These are phyloP conservation scores for Oncorhynchus tshawytscha DNA, from an alignment of 2,113 vertebrate species.

Conservation along the genomic window DNA sequence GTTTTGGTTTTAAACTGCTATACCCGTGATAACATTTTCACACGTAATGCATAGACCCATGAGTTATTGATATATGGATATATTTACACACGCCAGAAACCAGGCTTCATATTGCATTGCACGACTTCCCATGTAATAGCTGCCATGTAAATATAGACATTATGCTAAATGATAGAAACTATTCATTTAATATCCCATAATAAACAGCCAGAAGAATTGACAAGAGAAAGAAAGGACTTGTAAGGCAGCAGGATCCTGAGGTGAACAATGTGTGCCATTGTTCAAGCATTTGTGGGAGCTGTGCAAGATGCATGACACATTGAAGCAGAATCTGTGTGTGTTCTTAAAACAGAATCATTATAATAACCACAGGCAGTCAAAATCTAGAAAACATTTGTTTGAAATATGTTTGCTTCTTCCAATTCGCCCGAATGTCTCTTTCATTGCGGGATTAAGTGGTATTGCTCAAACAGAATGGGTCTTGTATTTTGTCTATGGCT, in stretches of 20 bases:
- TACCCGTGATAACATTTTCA: too few relatives aligned
- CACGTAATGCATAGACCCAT: too few relatives aligned
- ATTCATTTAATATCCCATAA: neutral
- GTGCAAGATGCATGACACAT: neutral
- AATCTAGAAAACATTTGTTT: neutral
- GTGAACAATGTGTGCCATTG: slow-evolving; percentile 2
- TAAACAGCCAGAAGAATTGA: neutral
- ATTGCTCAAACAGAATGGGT: neutral
- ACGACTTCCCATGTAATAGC: too few relatives aligned
- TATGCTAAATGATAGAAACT: too few relatives aligned
- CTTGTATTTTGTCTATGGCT: neutral
- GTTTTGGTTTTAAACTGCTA: too few relatives aligned
- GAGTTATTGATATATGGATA: too few relatives aligned
- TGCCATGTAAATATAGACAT: too few relatives aligned
- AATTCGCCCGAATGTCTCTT: neutral
- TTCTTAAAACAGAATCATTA: neutral
- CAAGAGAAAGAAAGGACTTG: neutral
- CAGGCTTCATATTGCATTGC: neutral
- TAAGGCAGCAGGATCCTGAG: neutral
- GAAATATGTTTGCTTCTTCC: neutral
- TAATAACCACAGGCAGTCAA: neutral
- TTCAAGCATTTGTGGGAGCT: slow-evolving; percentile 4
- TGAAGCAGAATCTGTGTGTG: neutral
- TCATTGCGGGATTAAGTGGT: neutral
- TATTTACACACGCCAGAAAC: neutral